Base-by-base conservation (phyloP, 2,888 invertebrate genomes). In the Oasisia sp. region DNA sequence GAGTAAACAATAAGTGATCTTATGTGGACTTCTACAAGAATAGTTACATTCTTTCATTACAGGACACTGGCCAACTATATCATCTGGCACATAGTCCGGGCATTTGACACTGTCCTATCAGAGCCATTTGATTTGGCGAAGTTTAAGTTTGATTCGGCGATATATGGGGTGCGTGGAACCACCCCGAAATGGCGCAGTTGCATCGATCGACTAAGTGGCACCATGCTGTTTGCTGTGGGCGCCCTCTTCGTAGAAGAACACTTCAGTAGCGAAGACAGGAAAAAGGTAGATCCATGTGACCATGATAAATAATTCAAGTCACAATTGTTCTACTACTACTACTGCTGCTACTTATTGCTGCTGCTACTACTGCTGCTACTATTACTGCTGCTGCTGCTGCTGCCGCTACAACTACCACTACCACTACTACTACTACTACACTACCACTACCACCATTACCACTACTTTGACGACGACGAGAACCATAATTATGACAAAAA, bases 1-100 rank as follows among this genome's bases (percentile, higher is more conserved):
- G 74, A 27, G 74, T 19, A 74, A 19, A 74, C n/a, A 74, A 74
- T 74, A 27, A 27, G 14, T 4, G 14, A 74, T 19, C 7, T 74
- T 74, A 74, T n/a, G 27, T 27, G 27, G n/a, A 74, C 27, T 27
- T 74, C 7, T n/a, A 27, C 27, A n/a, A 27, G 7, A 74, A 74
- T 9, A 14, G 32, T 91, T 32, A 32, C 89, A 32, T 9, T 38
- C 12, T 32, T 89, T 89, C 32, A 32, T 32, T 38, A n/a, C 93
- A 95, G 95, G 91, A 93, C 94, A 5, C 58, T 95, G 32, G 95
- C 95, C 44, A 95, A 95, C 93, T 95, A 95, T 93, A 92, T 95
- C 50, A 93, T 95, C 32, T 95, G 95, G 94, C 93, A 93, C 27
- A 56, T 94, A 50, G 91, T 95, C 14, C 92, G 94, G 45, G 14